A percentile compares a stretch with the other conserved stretches of the same genome.
phyloP scores from a whole-genome alignment of 2,888 invertebrate genomes.

The Hoplodrina blanda region DNA sequence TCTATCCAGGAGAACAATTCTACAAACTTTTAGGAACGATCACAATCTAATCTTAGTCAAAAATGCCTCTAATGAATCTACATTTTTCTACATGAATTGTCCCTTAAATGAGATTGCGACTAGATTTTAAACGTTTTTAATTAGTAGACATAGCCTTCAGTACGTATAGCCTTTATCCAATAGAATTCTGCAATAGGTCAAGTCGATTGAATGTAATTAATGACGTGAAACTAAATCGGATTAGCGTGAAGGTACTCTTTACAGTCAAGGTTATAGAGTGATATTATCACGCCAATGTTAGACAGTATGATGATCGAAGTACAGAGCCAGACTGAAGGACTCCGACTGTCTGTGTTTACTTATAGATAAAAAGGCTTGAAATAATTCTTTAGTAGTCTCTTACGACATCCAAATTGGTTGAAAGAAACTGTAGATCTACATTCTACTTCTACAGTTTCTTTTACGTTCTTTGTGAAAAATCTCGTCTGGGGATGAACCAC shows the following conservation, averaged over 20 bases:
- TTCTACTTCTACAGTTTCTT: too few relatives aligned
- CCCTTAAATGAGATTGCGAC: too few relatives aligned
- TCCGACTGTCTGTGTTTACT: neutral
- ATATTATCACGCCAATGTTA: neutral
- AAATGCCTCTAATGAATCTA: too few relatives aligned
- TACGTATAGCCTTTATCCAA: neutral
- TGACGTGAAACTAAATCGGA: slow-evolving; percentile 26
- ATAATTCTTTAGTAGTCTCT: neutral
- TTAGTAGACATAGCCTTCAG: neutral
- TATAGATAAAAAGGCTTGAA: neutral
- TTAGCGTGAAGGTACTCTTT: slow-evolving; percentile 5
- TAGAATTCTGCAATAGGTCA: neutral
- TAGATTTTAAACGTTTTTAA: too few relatives aligned
- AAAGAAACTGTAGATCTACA: neutral
- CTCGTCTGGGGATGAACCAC: too few relatives aligned
- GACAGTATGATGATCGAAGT: neutral
- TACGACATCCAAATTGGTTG: neutral
- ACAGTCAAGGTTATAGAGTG: slow-evolving; percentile 24
- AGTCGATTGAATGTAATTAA: slow-evolving; percentile 24
- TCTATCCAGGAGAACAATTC: neutral
- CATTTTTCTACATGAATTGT: too few relatives aligned
- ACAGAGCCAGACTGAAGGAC: slow-evolving; percentile 5
- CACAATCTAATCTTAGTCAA: too few relatives aligned
- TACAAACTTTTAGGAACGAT: neutral
- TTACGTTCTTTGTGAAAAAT: too few relatives aligned